Evolutionary conservation across 2,888 invertebrate species (phyloP).

Genomic region (Callimorpha dominula): DNA sequence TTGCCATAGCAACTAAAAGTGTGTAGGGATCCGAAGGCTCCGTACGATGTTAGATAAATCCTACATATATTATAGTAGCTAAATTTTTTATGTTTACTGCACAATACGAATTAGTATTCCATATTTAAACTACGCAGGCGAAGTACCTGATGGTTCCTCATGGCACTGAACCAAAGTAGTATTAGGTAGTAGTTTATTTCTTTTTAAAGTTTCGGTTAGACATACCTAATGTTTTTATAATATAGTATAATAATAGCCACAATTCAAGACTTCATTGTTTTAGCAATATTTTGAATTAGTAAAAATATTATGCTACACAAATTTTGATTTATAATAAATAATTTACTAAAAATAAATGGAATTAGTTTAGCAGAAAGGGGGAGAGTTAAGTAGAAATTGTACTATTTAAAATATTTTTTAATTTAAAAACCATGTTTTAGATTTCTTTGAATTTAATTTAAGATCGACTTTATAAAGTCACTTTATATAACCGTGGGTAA

Average conservation of each 20-base stretch:
- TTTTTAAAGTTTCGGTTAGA: slow-evolving; percentile 14
- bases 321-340: neutral
- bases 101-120: slow-evolving; percentile 33
- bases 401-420: neutral
- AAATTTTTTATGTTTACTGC: slow-evolving; percentile 39
- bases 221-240: neutral
- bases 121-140: slow-evolving; percentile 22
- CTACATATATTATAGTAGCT: slow-evolving; percentile 48
- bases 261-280: slow-evolving; percentile 1
- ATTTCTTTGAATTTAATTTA: neutral
- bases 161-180: slow-evolving; percentile 48
- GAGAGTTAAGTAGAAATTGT: neutral
- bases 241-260: slow-evolving; percentile 14
- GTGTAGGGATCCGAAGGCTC: slow-evolving; percentile 43
- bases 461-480: neutral
- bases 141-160: slow-evolving; percentile 26
- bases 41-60: slow-evolving; percentile 51
- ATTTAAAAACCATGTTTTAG: neutral
- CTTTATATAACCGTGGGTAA: neutral
- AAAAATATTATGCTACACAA: slow-evolving; percentile 9
- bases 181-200: slow-evolving; percentile 24
- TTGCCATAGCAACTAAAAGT: slow-evolving; percentile 40
- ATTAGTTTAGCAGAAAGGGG: neutral
- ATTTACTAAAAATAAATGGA: neutral
- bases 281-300: neutral